Conservation (phyloP, 2,888 invertebrate genomes). For the Sicus ferrugineus region DNA sequence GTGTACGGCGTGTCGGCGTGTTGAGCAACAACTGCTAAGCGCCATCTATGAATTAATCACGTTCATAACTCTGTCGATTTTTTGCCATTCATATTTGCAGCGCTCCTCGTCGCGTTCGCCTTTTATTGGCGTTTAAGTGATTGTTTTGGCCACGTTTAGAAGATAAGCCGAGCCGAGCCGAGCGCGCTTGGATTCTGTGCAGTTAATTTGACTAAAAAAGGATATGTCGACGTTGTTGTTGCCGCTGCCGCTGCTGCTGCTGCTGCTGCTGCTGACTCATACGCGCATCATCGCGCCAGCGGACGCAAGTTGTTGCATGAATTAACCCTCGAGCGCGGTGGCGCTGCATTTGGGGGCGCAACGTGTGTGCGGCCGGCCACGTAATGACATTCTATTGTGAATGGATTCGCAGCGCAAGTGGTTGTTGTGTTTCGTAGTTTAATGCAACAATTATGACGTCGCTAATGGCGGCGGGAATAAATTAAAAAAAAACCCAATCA, state of each 20-base stretch:
- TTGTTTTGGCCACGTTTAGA: constrained; percentile 26
- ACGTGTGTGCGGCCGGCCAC: constrained; percentile 18
- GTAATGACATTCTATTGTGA: constrained; percentile 32
- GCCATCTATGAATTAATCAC: constrained; percentile 46
- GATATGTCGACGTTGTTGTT: constrained; percentile 31
- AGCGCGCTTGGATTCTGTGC: background rate
- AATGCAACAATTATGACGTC: constrained; percentile 1
- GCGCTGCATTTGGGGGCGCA: constrained; percentile 21
- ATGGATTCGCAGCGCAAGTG: background rate
- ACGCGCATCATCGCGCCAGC: constrained; percentile 43
- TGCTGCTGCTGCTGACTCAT: constrained; percentile 36
- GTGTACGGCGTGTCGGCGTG: constrained; percentile 22
- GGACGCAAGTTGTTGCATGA: constrained; percentile 18
- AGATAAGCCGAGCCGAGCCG: constrained; percentile 17
- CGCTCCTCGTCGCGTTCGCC: background rate
- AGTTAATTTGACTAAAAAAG: constrained; percentile 46
- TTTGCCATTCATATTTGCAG: background rate
- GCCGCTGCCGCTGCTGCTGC: constrained; percentile 8
- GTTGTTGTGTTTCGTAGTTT: background rate
- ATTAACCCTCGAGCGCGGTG: constrained; percentile 29
- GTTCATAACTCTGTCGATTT: constrained; percentile 34
- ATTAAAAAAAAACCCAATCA: too few relatives aligned
- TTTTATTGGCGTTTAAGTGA: background rate
- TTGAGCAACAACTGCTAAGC: constrained; percentile 42
- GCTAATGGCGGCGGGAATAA: background rate